Base-by-base conservation (phyloP, 1,140 invertebrate species). In the Orussus abietinus region DNA sequence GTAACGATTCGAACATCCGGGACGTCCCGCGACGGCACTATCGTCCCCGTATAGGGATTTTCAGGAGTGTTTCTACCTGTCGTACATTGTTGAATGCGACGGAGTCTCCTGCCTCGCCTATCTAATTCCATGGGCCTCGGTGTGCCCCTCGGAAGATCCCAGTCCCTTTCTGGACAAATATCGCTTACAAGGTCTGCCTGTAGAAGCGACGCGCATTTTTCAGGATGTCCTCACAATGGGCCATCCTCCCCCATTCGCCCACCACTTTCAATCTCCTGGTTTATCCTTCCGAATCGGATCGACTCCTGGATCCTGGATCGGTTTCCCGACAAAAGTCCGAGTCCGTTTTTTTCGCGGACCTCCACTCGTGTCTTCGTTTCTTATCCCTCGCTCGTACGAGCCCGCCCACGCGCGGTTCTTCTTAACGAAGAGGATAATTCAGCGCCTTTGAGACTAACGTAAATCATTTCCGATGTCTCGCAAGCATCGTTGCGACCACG, bases 61-160 rank as follows among this genome's bases (percentile, higher is more conserved):
- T 36, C n/a, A 42, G 45, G 55, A 63, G 63, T 66, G 62, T 68
- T 64, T 62, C 52, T 68, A 64, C 63, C 65, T 68, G 62, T 62
- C 45, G 42, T 32, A 18, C 45, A 53, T 59, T 64, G 56, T 66
- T 49, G 25, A 30, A 50, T 45, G 46, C 40, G 44, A 36, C 47
- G 0, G 9, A 12, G 38, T 38, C 5, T 12, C 36, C 46, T 45
- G 48, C 57, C 56, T 62, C 57, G 51, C 51, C 51, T 64, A 59
- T 63, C 64, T 43, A 54, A 55, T 59, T 53, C 42, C 40, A 47
- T 48, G 51, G 14, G 9, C 3, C 34, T 36, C n/a, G n/a, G 55
- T 51, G 32, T 21, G 46, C 32, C 25, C 17, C 33, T 38, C 47
- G 42, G 47, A 58, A 53, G 50, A 51, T 43, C 45, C 47, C 43